Evolutionary conservation across 1,140 invertebrate genomes (phyloP).

Genomic region (Musca domestica): DNA sequence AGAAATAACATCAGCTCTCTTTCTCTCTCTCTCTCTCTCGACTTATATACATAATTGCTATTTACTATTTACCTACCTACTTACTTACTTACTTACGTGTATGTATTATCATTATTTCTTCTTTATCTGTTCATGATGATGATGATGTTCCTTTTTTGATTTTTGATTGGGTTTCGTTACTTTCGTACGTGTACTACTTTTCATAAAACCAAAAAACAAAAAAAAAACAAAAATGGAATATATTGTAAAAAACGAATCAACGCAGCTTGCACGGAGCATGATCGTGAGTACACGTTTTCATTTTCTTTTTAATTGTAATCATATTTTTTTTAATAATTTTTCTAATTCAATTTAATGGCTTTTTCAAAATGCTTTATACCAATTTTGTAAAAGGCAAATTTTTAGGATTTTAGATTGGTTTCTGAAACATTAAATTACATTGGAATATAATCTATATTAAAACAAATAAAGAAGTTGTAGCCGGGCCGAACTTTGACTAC

Average conservation of each 20-base stretch:
- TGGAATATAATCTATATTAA: no score
- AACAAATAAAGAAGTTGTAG: no score
- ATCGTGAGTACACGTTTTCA: slow-evolving; percentile 68
- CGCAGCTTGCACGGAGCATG: slow-evolving; percentile 79
- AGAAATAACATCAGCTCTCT: no score
- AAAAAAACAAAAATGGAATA: slow-evolving; percentile 13
- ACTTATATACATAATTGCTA: no score
- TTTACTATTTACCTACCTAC: no score
- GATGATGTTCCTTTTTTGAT: neutral
- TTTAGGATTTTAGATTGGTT: no score
- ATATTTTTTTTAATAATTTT: neutral
- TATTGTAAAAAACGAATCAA: slow-evolving; percentile 23
- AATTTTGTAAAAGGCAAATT: no score
- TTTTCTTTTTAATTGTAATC: slow-evolving; percentile 13
- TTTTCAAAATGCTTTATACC: neutral
- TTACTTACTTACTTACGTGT: no score
- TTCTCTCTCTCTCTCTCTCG: no score
- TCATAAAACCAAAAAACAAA: neutral
- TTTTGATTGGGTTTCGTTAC: slow-evolving; percentile 11
- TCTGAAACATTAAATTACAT: no score
- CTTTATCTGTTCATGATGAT: neutral
- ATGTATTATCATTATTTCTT: no score
- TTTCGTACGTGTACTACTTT: slow-evolving; percentile 8
- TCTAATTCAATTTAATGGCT: neutral
- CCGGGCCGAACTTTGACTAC: no score